Conservation (phyloP, 2,113 vertebrate species). For the Seriola aureovittata region DNA sequence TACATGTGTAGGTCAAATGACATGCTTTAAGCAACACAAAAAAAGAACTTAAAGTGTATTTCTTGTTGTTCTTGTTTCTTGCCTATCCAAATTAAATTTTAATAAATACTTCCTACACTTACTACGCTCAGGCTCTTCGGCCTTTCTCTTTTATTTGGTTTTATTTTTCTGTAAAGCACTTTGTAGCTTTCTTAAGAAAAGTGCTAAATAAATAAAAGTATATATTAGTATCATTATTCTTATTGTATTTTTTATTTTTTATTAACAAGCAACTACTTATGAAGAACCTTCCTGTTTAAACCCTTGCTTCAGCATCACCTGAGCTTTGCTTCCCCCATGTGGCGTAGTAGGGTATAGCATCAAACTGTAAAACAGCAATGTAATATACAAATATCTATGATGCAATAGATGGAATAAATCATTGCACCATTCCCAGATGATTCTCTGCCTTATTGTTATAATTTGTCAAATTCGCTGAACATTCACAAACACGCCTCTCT, state of each 20-base stretch:
- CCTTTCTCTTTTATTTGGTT: no score
- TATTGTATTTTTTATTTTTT: no score
- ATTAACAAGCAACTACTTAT: neutral
- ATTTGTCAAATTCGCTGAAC: neutral
- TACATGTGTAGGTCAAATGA: neutral
- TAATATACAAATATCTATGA: neutral
- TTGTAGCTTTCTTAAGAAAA: no score
- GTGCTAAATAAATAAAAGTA: no score
- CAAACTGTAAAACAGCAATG: neutral
- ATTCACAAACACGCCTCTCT: neutral
- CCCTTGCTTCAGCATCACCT: neutral
- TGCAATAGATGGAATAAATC: neutral
- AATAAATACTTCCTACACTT: neutral
- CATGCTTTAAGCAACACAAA: no score
- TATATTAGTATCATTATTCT: no score
- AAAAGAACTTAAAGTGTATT: neutral
- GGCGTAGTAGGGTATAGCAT: neutral
- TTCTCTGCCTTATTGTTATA: neutral
- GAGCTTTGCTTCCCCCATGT: slow-evolving; percentile 18
- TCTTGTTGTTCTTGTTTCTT: neutral
- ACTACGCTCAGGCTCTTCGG: no score
- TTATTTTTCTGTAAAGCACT: no score
- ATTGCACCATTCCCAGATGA: neutral
- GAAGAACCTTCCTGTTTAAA: neutral
- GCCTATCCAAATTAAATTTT: neutral